Base-by-base conservation (phyloP, 2,797 vertebrate species). In the Amblyraja radiata region DNA sequence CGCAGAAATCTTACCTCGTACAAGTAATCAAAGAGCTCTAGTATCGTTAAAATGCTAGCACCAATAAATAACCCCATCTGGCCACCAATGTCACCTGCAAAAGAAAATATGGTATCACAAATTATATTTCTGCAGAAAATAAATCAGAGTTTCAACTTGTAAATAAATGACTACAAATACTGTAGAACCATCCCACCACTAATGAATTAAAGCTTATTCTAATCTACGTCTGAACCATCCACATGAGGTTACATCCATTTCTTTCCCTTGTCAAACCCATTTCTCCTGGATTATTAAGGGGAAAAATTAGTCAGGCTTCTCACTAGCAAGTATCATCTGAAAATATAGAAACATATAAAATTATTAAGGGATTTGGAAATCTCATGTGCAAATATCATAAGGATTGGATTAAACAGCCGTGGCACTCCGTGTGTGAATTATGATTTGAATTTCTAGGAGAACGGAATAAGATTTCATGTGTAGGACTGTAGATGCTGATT, bases 11-110 rank as follows among this genome's bases (percentile, higher is more conserved):
- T 96, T 95, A 98, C 98, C 98, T 99, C 98, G 0, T 99, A 99
- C 94, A 98, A 97, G 76, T 99, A 99, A 94, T 99, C 98, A 93
- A 99, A 99, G 94, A 99, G 97, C 96, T 99, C 98, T n/a, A 99
- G 97, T 95, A 99, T 97, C 94, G 98, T 99, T 94, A 99, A 97
- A 96, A 99, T 98, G 96, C 98, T 99, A 95, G 98, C 98, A 94
- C 98, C 98, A 80, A 99, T 98, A 94, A 99, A 99, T 80, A 99
- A 94, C 94, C 98, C 98, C 98, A 99, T 99, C 96, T 99, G 98
- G 93, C 98, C 98, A 1, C 98, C 98, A 92, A 99, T 99, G 93
- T 99, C 98, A 95, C 98, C 98, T 99, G 94, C 6, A 94, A 92
- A 92, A 65, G 39, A 76, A 11, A 74, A 92, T 46, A 54, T 13